Evolutionary conservation across 2,888 invertebrate species (phyloP).

Genomic region (Apamea monoglypha): DNA sequence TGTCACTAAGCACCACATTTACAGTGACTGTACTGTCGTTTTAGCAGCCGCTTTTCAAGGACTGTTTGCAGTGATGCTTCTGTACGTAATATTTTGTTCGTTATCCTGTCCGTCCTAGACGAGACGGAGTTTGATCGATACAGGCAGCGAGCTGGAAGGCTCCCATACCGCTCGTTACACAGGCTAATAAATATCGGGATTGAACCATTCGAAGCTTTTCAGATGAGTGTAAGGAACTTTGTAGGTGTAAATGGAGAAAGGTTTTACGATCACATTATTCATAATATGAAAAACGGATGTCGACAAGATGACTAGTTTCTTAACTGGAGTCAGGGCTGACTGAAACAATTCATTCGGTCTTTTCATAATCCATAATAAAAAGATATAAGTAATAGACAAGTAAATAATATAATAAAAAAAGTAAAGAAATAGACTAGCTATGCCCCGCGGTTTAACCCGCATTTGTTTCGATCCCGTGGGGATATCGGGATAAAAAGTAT

Average conservation of each 20-base stretch:
- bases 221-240: neutral
- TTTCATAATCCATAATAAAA: too few species aligned
- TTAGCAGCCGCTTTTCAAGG: too few species aligned
- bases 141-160: slow-evolving; percentile 49
- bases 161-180: slow-evolving; percentile 27
- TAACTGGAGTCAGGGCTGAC: neutral
- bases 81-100: neutral
- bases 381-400: too few species aligned
- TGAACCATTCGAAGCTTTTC: neutral
- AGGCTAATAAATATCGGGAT: slow-evolving; percentile 26
- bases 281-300: neutral
- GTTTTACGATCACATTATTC: neutral
- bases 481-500: too few species aligned
- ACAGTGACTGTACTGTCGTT: too few species aligned
- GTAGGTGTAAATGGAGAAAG: neutral
- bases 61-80: slow-evolving; percentile 23
- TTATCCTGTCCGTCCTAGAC: slow-evolving; percentile 32
- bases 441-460: too few species aligned
- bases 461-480: too few species aligned
- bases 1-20: too few species aligned
- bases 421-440: too few species aligned
- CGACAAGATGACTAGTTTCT: neutral
- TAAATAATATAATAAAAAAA: too few species aligned
- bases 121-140: slow-evolving; percentile 60
- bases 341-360: too few species aligned